Base-by-base conservation (phyloP, 2,888 invertebrate species). In the Papilio elwesi region DNA sequence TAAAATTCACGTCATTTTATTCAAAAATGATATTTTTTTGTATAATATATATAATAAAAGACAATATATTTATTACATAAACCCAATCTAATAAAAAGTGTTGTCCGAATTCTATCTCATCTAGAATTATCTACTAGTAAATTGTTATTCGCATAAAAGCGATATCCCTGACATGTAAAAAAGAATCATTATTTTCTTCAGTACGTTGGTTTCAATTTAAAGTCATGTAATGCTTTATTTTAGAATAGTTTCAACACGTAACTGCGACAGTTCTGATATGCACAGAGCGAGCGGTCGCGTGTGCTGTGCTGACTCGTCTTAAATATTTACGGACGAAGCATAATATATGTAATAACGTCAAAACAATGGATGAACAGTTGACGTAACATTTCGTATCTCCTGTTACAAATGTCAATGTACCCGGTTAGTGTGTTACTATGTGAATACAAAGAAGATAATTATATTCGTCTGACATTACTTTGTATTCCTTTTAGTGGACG, bases 251-350 rank as follows among this genome's bases (percentile, higher is more conserved):
- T 6, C 43, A 70, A 66, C 68, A 73, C 64, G 69, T 74, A 68
- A 71, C 70, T 53, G 36, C 55, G 49, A 74, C 79, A 78, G 75
- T 78, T 78, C 76, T 77, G 49, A 36, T 64, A 26, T 65, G 68
- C 71, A 76, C 67, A 78, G 74, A 77, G 75, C 74, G 76, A 75
- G 77, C 74, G 73, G 77, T 85, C 87, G 86, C 85, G 85, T 86
- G 87, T 86, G 59, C 78, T 86, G 87, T 86, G 59, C 78, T 79
- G 76, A 83, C 72, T 79, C 62, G 65, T 76, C 75, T 69, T 36
- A 70, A 43, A 77, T 78, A 76, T 80, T 81, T 77, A n/a, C 11
- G 76, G 74, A 71, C 71, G 75, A 78, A 80, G 74, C 73, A 78
- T 82, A 80, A 82, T 80, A 79, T 82, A 82, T 80, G 79, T 82